Base-by-base conservation (phyloP, 2,888 invertebrate species). In the Caenorhabditis panamensis region DNA sequence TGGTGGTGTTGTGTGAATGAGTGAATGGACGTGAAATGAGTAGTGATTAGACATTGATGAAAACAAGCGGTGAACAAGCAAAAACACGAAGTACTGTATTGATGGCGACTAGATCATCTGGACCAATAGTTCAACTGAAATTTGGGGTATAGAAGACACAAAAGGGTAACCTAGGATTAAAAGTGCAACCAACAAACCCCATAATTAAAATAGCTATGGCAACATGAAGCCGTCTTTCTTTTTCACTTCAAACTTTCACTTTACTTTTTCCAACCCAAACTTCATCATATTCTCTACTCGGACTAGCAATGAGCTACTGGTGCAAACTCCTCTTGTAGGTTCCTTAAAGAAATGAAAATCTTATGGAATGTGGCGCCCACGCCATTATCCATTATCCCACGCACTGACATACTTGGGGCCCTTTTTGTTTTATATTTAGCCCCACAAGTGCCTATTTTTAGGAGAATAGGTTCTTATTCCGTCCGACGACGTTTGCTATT, bases 341-440 rank as follows among this genome's bases (percentile, higher is more conserved):
- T 5, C 13, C 41, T 41, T 13, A 16, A 16, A 41, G n/a, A n/a
- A n/a, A n/a, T n/a, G n/a, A n/a, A n/a, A n/a, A n/a, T n/a, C n/a
- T n/a, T n/a, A n/a, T n/a, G n/a, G n/a, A n/a, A 41, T 13, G 16
- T 41, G 41, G 20, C 5, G 47, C 20, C n/a, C 47, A 54, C 66
- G 24, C 31, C 47, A 9, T 47, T 44, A 18, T 37, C 31, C 26
- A 28, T 49, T 36, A 18, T 63, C 49, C 54, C 44, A 26, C 41
- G 20, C 37, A 20, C 8, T 44, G n/a, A 9, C 28, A n/a, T 62
- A 41, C 41, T 41, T 41, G 41, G 13, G 41, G 8, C 2, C 41
- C n/a, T n/a, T 31, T 31, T 31, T 6, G 41, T 41, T 41, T 56
- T 63, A 56, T 63, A 72, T 72, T 72, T 72, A 72, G 72, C 31